Evolutionary conservation across 1,140 invertebrate species (phyloP), one percentile per base, ranked within the genome.

Genomic region (Ganaspis sp.): DNA sequence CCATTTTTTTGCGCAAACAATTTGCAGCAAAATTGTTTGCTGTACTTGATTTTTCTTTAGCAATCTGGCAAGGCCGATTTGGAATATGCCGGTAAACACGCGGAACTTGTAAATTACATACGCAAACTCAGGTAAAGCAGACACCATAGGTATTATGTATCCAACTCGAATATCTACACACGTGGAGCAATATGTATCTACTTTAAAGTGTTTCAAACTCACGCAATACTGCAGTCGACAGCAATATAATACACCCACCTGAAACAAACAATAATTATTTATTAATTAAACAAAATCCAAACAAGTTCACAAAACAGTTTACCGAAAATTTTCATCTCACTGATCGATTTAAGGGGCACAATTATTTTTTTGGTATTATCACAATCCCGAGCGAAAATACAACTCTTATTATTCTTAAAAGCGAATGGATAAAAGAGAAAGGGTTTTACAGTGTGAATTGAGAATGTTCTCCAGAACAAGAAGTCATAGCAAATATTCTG

Each of bases 41-140:
- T 26, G 5, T 19, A 23, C 54, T 26, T 64, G 9, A 64, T 15
- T 64, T 11, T 64, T 26, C n/a, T n/a, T 15, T 9, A 26, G 21
- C 9, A 19, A 64, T 64, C 38, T 72, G 23, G 53, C 49, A 54
- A 19, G 38, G 70, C 73, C 72, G 34, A 58, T 54, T 72, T 64
- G 58, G 40, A 73, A 78, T 70, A 70, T 81, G 45, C 53, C 34
- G 69, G 70, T 69, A 58, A 70, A 81, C 79, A 81, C 81, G 77
- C 83, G 76, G 78, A 80, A 79, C 70, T 79, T 64, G 74, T 70
- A 74, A 81, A 82, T 83, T 85, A 85, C 42, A 34, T 34, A 78
- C 53, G 45, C 29, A 40, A 34, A 64, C 9, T 64, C 54, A 64
- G 54, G 23, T 64, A 64, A 64, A 26, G 26, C 0, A 64, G 54